Conservation (phyloP, 2,888 invertebrate genomes). For the Morpho deidamia region DNA sequence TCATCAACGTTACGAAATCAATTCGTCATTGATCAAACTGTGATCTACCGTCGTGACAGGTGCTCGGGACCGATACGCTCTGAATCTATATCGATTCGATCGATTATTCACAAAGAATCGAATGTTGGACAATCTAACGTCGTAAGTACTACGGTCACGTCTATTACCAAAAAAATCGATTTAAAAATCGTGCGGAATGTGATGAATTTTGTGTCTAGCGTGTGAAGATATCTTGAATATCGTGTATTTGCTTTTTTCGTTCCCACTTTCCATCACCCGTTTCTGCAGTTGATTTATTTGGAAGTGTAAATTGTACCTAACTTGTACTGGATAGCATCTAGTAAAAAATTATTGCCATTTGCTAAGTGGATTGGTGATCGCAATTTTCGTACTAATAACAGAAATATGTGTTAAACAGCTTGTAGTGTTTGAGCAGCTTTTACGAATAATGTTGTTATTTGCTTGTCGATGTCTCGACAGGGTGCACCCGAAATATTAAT, state of each 20-base stretch:
- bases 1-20: constrained; percentile 60
- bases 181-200: constrained; percentile 62
- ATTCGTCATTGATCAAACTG: constrained; percentile 65
- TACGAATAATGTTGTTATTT: too few species aligned
- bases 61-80: constrained; percentile 50
- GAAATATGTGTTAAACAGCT: too few species aligned
- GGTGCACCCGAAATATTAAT: too few species aligned
- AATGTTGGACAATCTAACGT: constrained; percentile 40
- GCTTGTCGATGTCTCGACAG: too few species aligned
- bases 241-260: background rate
- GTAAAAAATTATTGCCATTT: too few species aligned
- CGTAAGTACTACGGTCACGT: constrained; percentile 56
- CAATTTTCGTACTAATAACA: too few species aligned
- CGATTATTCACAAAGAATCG: constrained; percentile 64
- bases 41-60: constrained; percentile 71
- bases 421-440: too few species aligned
- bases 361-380: too few species aligned
- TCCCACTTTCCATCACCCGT: too few species aligned
- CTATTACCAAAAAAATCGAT: constrained; percentile 54
- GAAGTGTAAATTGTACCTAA: too few species aligned
- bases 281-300: too few species aligned
- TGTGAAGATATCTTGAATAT: constrained; percentile 13
- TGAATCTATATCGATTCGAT: constrained; percentile 53
- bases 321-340: too few species aligned
- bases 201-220: constrained; percentile 13